Percentiles rank a stretch among this genome's conserved stretches.
phyloP scores from a whole-genome alignment of 2,113 vertebrate genomes.

The Psophia crepitans region DNA sequence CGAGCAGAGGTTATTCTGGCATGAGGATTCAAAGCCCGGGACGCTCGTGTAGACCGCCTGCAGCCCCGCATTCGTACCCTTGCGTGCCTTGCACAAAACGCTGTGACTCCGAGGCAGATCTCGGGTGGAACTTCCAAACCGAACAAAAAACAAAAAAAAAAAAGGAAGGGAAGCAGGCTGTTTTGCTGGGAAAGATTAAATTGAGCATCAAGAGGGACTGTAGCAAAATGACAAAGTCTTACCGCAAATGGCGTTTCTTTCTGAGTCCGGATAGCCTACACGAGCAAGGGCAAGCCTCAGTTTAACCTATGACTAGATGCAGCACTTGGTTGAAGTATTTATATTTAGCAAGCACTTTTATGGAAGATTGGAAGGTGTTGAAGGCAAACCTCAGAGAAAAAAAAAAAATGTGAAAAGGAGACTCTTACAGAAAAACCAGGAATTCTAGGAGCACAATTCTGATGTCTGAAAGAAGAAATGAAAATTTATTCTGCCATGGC shows the following conservation, averaged over 20 bases:
- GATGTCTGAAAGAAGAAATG: conserved; percentile 10
- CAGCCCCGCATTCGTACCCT: conserved; percentile 50
- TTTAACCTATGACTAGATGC: not conserved
- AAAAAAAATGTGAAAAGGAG: conserved; percentile 57
- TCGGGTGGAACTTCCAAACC: not conserved
- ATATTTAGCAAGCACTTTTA: conserved; percentile 67
- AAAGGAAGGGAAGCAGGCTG: not conserved
- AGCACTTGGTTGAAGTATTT: conserved; percentile 61
- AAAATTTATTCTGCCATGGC: conserved; percentile 9
- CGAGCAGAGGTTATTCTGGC: conserved; percentile 88
- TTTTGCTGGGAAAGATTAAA: not conserved
- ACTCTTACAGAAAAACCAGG: not conserved
- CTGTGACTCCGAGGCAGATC: not conserved
- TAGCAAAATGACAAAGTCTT: not conserved
- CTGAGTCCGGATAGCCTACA: not conserved
- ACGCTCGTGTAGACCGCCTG: conserved; percentile 86
- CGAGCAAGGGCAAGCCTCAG: not conserved
- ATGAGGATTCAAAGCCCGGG: conserved; percentile 92
- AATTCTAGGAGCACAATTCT: conserved; percentile 69
- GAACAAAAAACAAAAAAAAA: not conserved
- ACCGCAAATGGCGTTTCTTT: not conserved
- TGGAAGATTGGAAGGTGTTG: conserved; percentile 15
- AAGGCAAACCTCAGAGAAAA: conserved; percentile 49
- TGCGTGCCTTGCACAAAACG: conserved; percentile 83
- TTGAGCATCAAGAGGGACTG: not conserved